Conservation (phyloP, 2,113 vertebrate species). For the Xiphophorus couchianus region DNA sequence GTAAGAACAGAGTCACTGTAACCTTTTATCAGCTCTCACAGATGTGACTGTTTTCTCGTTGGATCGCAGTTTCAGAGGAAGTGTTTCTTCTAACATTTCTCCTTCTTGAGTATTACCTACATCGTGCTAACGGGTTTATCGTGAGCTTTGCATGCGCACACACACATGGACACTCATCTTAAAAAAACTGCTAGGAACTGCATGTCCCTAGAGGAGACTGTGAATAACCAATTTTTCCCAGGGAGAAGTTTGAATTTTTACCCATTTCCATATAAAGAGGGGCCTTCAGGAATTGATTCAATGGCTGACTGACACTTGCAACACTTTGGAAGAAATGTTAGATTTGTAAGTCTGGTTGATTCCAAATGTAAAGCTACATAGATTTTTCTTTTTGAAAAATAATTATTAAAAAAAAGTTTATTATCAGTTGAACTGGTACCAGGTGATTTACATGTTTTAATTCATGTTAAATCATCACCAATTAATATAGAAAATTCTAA, state of each 20-base stretch:
- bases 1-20: conserved; percentile 24
- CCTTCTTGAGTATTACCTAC: conserved; percentile 32
- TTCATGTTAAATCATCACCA: no score
- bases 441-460: no score
- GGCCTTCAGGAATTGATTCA: conserved; percentile 62
- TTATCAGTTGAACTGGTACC: no score
- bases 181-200: conserved; percentile 45
- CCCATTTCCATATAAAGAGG: conserved; percentile 60
- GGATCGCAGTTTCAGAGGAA: background rate
- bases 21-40: conserved; percentile 60
- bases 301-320: conserved; percentile 56
- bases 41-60: conserved; percentile 45
- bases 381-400: no score
- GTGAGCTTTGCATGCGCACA: conserved; percentile 21
- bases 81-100: conserved; percentile 29
- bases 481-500: no score
- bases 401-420: no score
- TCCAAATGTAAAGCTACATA: no score
- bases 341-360: no score
- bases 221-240: conserved; percentile 75
- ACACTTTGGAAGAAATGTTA: conserved; percentile 43
- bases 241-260: conserved; percentile 49
- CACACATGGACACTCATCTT: conserved; percentile 33
- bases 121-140: conserved; percentile 46
- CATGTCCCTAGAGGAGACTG: conserved; percentile 62